These are phyloP conservation scores for Euborellia annulipes DNA, from an alignment of 1,140 invertebrate genomes.

Conservation along the genomic window DNA sequence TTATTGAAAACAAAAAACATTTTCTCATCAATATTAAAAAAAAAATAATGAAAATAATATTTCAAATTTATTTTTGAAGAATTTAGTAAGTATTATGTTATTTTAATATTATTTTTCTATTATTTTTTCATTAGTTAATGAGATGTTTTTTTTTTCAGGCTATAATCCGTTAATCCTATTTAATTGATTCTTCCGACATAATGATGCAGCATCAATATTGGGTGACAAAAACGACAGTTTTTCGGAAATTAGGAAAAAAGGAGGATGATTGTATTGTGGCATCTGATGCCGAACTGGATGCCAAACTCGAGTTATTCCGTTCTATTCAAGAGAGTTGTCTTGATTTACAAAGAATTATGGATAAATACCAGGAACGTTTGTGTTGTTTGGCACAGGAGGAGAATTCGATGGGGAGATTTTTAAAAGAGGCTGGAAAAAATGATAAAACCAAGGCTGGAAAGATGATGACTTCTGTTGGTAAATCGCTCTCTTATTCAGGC, in stretches of 20 bases:
- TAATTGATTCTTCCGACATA: conserved; percentile 36
- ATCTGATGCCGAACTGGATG: conserved; percentile 91
- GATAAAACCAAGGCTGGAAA: conserved; percentile 78
- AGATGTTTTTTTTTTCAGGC: too few species aligned
- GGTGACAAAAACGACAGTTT: conserved; percentile 92
- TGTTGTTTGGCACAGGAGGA: conserved; percentile 91
- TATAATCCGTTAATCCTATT: too few species aligned
- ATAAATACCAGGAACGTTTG: conserved; percentile 85
- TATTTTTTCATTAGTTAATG: too few species aligned
- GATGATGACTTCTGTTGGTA: conserved; percentile 87
- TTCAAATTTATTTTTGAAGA: too few species aligned
- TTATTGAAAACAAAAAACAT: too few species aligned
- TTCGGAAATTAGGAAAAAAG: conserved; percentile 89
- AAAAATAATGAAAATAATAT: too few species aligned
- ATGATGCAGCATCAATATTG: conserved; percentile 95
- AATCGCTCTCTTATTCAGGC: conserved; percentile 85
- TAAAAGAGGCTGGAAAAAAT: conserved; percentile 86
- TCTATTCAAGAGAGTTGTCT: conserved; percentile 86
- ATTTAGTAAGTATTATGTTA: too few species aligned
- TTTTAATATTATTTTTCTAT: too few species aligned
- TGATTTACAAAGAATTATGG: conserved; percentile 76
- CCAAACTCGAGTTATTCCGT: conserved; percentile 91
- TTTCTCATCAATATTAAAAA: too few species aligned
- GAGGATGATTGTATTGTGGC: conserved; percentile 94
- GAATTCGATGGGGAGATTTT: conserved; percentile 83